Evolutionary conservation across 2,888 invertebrate species (phyloP).

Genomic region (Orthonevra nobilis): DNA sequence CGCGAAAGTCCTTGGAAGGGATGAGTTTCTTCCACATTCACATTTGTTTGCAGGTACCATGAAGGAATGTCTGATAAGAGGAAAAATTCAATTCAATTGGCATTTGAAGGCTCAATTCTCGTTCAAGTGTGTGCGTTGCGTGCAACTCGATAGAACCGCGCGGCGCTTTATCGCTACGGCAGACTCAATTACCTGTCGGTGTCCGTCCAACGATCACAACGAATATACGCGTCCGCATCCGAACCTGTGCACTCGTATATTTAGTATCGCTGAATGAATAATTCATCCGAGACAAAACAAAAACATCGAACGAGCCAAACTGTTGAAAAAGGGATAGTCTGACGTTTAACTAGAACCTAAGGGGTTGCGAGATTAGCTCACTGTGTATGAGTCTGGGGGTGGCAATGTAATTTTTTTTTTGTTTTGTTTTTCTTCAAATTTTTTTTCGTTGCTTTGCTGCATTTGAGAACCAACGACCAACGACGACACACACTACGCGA

Average conservation of each 20-base stretch:
- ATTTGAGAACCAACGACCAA: slow-evolving; percentile 67
- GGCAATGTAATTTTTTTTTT: slow-evolving; percentile 13
- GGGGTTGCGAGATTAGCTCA: slow-evolving; percentile 29
- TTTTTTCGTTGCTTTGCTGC: slow-evolving; percentile 38
- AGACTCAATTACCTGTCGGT: background rate
- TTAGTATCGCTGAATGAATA: slow-evolving; percentile 53
- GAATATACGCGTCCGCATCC: slow-evolving; percentile 27
- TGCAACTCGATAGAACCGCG: slow-evolving; percentile 27
- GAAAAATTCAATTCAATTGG: slow-evolving; percentile 7
- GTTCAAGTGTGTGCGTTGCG: slow-evolving; percentile 3
- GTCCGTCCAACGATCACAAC: slow-evolving; percentile 39
- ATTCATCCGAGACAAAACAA: slow-evolving; percentile 64
- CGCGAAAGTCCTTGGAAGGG: slow-evolving; percentile 54
- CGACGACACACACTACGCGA: slow-evolving; percentile 77
- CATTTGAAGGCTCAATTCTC: no score
- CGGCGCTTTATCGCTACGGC: slow-evolving; percentile 40
- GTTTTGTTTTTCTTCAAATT: no score
- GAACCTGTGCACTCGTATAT: slow-evolving; percentile 31
- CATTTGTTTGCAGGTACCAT: slow-evolving; percentile 65
- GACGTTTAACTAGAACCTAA: slow-evolving; percentile 29
- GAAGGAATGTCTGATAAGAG: slow-evolving; percentile 32
- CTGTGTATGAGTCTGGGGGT: slow-evolving; percentile 3
- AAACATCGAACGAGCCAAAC: slow-evolving; percentile 38
- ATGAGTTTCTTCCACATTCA: slow-evolving; percentile 36
- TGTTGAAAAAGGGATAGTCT: slow-evolving; percentile 11